Conservation (phyloP, 2,113 vertebrate species). For the Vulpes vulpes region DNA sequence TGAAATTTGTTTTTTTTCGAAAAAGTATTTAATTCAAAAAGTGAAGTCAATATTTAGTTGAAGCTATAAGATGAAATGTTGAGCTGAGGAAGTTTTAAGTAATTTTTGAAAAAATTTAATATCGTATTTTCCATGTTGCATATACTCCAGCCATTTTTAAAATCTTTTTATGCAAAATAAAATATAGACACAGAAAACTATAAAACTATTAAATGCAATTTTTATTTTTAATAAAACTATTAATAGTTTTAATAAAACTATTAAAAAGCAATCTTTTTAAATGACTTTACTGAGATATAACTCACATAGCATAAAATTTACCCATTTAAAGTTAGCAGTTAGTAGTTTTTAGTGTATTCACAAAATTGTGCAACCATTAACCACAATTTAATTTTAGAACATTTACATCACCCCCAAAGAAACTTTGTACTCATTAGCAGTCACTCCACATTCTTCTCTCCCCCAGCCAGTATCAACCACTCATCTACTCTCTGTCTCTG, state of each 20-base stretch:
- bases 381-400: constrained; percentile 21
- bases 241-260: too few species aligned
- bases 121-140: constrained; percentile 31
- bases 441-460: neutral
- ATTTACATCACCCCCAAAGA: constrained; percentile 6
- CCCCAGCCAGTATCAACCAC: neutral
- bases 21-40: neutral
- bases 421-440: neutral
- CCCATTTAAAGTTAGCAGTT: constrained; percentile 20
- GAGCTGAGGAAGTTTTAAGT: constrained; percentile 8
- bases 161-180: constrained; percentile 37
- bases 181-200: neutral
- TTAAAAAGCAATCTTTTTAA: neutral
- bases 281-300: neutral
- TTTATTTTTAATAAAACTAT: too few species aligned
- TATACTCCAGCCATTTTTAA: constrained; percentile 2
- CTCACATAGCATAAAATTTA: neutral
- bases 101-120: constrained; percentile 36
- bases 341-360: constrained; percentile 25
- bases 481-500: neutral
- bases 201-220: neutral
- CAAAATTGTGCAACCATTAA: neutral
- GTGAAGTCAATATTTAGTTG: constrained; percentile 35
- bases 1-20: constrained; percentile 56
- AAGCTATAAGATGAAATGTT: constrained; percentile 48